phyloP scores from a whole-genome alignment of 2,797 vertebrate genomes.

The Parauchenoglanis punctatus region DNA sequence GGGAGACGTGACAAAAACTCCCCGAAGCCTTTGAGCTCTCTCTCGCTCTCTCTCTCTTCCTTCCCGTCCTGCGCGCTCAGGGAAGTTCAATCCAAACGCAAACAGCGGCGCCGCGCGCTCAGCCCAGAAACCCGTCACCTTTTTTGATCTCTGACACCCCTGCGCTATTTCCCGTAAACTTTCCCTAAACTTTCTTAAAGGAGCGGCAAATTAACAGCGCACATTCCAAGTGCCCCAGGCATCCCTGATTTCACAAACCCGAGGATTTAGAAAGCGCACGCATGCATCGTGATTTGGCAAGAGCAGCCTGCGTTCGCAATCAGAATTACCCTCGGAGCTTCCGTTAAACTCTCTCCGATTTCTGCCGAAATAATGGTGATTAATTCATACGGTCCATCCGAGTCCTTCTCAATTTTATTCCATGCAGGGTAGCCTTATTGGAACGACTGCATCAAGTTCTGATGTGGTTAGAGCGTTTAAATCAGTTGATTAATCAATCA shows the following conservation, averaged over 20 bases:
- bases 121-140: conserved; percentile 69
- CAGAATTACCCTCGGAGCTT: background rate
- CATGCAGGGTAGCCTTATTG: conserved; percentile 14
- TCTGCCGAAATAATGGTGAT: background rate
- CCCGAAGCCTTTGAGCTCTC: conserved; percentile 78
- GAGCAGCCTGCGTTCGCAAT: conserved; percentile 4
- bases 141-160: conserved; percentile 65
- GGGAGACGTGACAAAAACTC: conserved; percentile 83
- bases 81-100: conserved; percentile 78
- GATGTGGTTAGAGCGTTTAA: conserved; percentile 24
- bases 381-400: conserved; percentile 13
- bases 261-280: conserved; percentile 1
- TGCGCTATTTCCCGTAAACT: conserved; percentile 69
- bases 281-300: background rate
- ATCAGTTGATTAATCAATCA: conserved; percentile 38
- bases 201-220: conserved; percentile 52
- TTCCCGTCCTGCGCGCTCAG: conserved; percentile 73
- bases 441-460: background rate
- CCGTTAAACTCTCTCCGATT: background rate
- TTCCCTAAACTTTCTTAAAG: conserved; percentile 71
- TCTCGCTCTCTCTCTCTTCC: conserved; percentile 55
- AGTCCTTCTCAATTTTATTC: conserved; percentile 2
- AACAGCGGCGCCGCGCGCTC: conserved; percentile 68
- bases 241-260: conserved; percentile 21
- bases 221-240: conserved; percentile 21